phyloP scores from a whole-genome alignment of 1,140 invertebrate genomes.

The Planococcus citri region DNA sequence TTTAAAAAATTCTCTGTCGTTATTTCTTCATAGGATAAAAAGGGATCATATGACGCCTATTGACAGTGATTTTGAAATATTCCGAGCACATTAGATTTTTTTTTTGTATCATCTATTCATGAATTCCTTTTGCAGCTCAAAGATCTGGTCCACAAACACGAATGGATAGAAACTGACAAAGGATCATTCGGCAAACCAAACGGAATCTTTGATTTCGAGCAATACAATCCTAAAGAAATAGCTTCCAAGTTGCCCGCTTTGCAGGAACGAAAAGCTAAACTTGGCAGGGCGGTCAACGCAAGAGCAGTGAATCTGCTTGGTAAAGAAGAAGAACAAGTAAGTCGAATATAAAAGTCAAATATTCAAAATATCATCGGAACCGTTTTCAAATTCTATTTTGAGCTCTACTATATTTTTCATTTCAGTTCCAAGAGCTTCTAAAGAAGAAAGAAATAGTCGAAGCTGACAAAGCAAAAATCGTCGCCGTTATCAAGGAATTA shows the following conservation, averaged over 20 bases:
- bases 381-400: not conserved
- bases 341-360: constrained; percentile 16
- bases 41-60: no score
- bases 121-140: constrained; percentile 33
- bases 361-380: not conserved
- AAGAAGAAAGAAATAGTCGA: constrained; percentile 74
- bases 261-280: constrained; percentile 51
- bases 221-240: constrained; percentile 44
- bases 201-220: constrained; percentile 41
- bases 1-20: no score
- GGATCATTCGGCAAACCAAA: constrained; percentile 58
- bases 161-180: constrained; percentile 69
- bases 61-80: no score
- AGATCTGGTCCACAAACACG: constrained; percentile 42
- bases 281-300: constrained; percentile 68
- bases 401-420: no score
- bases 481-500: constrained; percentile 69
- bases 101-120: no score
- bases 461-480: constrained; percentile 69
- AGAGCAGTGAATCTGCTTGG: constrained; percentile 73
- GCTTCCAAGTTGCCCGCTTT: constrained; percentile 47
- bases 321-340: constrained; percentile 70
- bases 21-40: no score
- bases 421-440: constrained; percentile 60
- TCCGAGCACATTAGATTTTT: no score